Base-by-base conservation (phyloP, 1,140 invertebrate species). In the Tenebrio molitor region DNA sequence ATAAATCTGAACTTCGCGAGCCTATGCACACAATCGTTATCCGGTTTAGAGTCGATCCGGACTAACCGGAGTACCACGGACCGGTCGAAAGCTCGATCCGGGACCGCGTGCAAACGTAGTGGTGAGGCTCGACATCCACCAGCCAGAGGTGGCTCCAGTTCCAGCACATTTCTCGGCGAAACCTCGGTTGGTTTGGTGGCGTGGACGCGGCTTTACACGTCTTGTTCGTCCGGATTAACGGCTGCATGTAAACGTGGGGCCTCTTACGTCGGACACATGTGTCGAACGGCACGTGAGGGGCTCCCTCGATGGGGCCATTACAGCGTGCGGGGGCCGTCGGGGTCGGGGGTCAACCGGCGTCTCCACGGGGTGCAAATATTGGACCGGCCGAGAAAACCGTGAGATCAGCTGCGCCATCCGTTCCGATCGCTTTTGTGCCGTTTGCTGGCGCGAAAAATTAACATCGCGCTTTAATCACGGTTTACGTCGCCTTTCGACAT, bases 331-430 rank as follows among this genome's bases (percentile, higher is more conserved):
- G 46, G 68, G 7, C 65, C 15, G 5, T 1, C 23, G 4, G 33
- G 36, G 65, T 50, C 66, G 29, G n/a, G 42, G 66, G 66, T 50
- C 66, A 29, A 14, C 41, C 15, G 10, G 2, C 50, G 10, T 8
- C 50, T 42, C 50, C 34, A 25, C 29, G 44, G 50, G 68, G 50
- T 41, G 68, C 46, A 39, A 69, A 69, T 53, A 69, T 69, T 69
- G 42, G 29, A 62, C 29, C n/a, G 8, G 10, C 44, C 15, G 6
- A 58, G 19, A 2, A 58, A 58, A 58, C 8, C 50, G 50, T 58
- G 50, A 21, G 19, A 58, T n/a, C 29, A 19, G 6, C 4, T 2
- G 6, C n/a, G 36, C 36, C 3, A 39, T 39, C 4, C 25, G 8
- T n/a, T n/a, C 36, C 36, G 36, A 7, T 12, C 36, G 36, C 36